Evolutionary conservation across 92 coral and sea anemone genomes (phyloP), one percentile per base, ranked within the genome.

Genomic region (Zoanthus solanderi): DNA sequence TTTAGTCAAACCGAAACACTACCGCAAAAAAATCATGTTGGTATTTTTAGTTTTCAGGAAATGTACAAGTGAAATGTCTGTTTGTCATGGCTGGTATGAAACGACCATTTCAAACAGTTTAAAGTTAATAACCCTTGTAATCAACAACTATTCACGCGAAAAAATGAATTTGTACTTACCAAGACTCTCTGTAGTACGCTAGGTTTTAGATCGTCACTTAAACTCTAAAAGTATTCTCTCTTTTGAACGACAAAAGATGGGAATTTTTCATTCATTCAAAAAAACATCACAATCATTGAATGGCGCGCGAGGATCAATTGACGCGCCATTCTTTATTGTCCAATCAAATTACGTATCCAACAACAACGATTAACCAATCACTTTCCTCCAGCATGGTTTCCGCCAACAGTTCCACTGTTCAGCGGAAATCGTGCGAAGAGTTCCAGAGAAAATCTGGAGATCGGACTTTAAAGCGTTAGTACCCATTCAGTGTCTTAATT

Each of bases 291-390:
- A n/a, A 30, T 8, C 30, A 37, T 37, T 37, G 42, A 37, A 37
- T 37, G 57, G 5, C 12, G 75, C 65, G 75, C 85, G 74, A 63
- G 72, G 61, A 81, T 47, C 75, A 81, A 91, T 74, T 71, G 86
- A 88, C 94, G 94, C 94, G 94, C 94, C 94, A 91, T 75, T 79
- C 65, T 13, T 68, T 50, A 30, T 58, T 74, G 71, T 54, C 91
- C 94, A 88, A 91, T 88, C 87, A 88, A 32, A 79, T 48, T 65
- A 12, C 60, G 13, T 42, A 30, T 81, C 58, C 63, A 63, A 65
- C 66, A 60, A 66, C 85, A 81, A 57, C 85, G 66, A 81, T 63
- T n/a, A 81, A 66, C 85, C 85, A 81, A 81, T 81, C 85, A 81
- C 75, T 16, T 37, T 81, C 61, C 46, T 44, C 60, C 60, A 81